Base-by-base conservation (phyloP, 2,113 vertebrate genomes). In the Spheniscus mendiculus region DNA sequence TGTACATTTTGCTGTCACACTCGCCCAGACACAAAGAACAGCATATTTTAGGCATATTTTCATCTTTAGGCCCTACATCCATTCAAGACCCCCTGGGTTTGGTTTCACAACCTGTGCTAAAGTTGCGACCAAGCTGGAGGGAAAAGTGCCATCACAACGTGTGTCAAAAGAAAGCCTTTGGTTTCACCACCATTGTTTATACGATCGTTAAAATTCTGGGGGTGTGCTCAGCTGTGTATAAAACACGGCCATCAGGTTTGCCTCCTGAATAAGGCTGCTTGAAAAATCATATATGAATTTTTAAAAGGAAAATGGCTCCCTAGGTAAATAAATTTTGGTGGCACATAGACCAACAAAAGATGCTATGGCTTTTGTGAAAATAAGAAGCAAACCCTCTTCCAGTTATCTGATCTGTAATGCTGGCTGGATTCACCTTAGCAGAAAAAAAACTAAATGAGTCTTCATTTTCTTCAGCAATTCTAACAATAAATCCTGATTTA, bases 131-230 rank as follows among this genome's bases (percentile, higher is more conserved):
- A 30, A 74, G 52, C 34, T 87, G 76, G 72, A 70, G 66, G 62
- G 40, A 12, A 87, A 67, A 38, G 17, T 66, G n/a, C 34, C 53
- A 53, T 15, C 53, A 30, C 15, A 21, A 2, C 0, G 0, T 21
- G 58, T 15, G 72, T 74, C 53, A 5, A 36, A 53, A 23, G 26
- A 55, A 9, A 9, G 14, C 44, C 47, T 49, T 65, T 59, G 55
- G 29, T 83, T 70, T 77, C 40, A 5, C 42, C 38, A 16, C 2
- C 3, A 4, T 16, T 52, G 61, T 16, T 90, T 21, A 3, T 32
- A 27, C 0, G 2, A 20, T 8, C 61, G 89, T 38, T 70, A 7
- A 66, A 67, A 63, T 18, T 27, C 63, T 86, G 71, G 3, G 25
- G 70, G 18, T 55, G 83, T 23, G 36, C 73, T 96, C 65, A 81